Percentiles rank a stretch among this genome's conserved stretches.
phyloP scores from a whole-genome alignment of 30 jellyfish, hydroid and myxozoan genomes.

The Pseudorhiza aurosa region DNA sequence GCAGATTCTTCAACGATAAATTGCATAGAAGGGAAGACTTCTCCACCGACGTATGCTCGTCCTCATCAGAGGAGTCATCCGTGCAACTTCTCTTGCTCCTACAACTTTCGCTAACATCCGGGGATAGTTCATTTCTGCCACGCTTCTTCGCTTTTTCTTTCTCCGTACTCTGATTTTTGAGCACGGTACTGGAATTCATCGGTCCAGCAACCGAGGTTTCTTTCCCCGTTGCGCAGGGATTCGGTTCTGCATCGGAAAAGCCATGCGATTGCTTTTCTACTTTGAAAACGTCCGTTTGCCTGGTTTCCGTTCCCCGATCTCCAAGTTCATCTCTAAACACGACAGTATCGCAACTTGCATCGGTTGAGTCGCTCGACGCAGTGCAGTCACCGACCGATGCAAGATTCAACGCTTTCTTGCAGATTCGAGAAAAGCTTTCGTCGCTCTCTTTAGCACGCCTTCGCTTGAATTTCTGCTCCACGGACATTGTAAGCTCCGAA shows the following conservation, averaged over 20 bases:
- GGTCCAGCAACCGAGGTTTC: too few species aligned
- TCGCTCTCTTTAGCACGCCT: neutral
- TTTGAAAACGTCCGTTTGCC: too few species aligned
- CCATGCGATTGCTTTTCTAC: neutral
- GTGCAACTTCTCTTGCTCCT: conserved; percentile 9
- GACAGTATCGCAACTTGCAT: too few species aligned
- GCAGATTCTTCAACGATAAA: neutral
- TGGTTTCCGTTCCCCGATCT: too few species aligned
- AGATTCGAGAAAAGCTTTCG: neutral
- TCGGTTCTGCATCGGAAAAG: too few species aligned
- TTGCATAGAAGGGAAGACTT: neutral
- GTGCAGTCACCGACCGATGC: neutral
- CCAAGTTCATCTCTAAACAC: too few species aligned
- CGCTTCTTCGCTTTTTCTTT: neutral
- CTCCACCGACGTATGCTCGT: neutral
- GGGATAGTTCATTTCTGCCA: neutral
- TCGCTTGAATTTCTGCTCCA: neutral
- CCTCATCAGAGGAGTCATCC: neutral
- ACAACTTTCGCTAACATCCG: neutral
- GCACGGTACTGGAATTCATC: too few species aligned
- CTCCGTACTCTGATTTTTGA: neutral
- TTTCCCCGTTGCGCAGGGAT: too few species aligned
- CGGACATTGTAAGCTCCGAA: neutral
- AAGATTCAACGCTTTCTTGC: neutral
- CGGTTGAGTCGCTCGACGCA: too few species aligned